Evolutionary conservation across 2,797 vertebrate species (phyloP).

Genomic region (Acanthurus leucopareius): DNA sequence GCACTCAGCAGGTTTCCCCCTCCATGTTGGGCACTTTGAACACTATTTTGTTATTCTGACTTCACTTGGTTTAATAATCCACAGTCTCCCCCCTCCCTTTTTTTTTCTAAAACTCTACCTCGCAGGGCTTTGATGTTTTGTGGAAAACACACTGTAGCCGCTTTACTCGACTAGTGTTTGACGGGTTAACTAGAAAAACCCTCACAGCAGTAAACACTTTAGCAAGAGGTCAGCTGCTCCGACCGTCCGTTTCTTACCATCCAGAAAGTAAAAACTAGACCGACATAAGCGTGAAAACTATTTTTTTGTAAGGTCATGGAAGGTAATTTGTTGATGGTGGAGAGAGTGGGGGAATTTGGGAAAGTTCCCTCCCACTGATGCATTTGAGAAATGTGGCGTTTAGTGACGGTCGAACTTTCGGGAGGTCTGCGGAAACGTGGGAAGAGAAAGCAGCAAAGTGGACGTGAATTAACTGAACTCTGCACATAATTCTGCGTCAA

Average conservation of each 20-base stretch:
- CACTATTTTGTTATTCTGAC: slow-evolving; percentile 90
- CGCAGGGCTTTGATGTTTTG: slow-evolving; percentile 72
- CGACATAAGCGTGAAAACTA: slow-evolving; percentile 50
- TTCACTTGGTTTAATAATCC: slow-evolving; percentile 87
- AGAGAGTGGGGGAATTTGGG: slow-evolving; percentile 85
- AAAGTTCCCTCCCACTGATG: slow-evolving; percentile 73
- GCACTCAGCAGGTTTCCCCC: slow-evolving; percentile 88
- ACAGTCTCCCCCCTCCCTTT: slow-evolving; percentile 53
- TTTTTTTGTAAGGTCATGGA: slow-evolving; percentile 88
- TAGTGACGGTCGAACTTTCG: slow-evolving; percentile 90
- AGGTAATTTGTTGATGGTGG: slow-evolving; percentile 87
- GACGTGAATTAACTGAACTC: slow-evolving; percentile 94
- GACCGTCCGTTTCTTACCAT: neutral
- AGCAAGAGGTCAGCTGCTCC: slow-evolving; percentile 24
- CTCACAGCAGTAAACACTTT: slow-evolving; percentile 39
- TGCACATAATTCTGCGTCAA: slow-evolving; percentile 95
- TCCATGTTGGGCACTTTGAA: slow-evolving; percentile 89
- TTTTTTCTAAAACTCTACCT: slow-evolving; percentile 48
- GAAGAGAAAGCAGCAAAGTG: slow-evolving; percentile 90
- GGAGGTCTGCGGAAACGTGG: slow-evolving; percentile 93
- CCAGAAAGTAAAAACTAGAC: slow-evolving; percentile 20
- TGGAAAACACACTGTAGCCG: slow-evolving; percentile 52
- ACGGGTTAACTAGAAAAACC: slow-evolving; percentile 43
- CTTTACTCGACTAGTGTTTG: slow-evolving; percentile 51
- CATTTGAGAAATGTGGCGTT: slow-evolving; percentile 90